Conservation (phyloP, 2,113 vertebrate genomes). For the Hemicordylus capensis region DNA sequence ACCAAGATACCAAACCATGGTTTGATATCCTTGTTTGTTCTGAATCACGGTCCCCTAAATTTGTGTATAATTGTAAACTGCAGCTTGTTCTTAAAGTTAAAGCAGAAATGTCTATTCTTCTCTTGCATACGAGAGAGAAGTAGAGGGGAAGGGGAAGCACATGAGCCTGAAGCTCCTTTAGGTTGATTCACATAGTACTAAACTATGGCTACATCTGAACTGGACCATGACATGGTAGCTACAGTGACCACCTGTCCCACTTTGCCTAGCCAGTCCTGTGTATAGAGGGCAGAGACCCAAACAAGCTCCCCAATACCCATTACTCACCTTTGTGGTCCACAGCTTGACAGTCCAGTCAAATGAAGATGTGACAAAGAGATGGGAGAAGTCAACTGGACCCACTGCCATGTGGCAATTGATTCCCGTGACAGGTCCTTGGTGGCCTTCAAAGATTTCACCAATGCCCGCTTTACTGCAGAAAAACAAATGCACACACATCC, state of each 20-base stretch:
- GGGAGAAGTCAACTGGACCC: conserved; percentile 94
- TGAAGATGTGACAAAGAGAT: conserved; percentile 96
- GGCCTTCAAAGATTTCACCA: conserved; percentile 96
- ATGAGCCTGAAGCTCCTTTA: too few species aligned
- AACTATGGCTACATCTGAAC: too few species aligned
- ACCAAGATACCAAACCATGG: too few species aligned
- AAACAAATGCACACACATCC: conserved; percentile 7
- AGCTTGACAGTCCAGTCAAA: conserved; percentile 99
- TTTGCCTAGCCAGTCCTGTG: neutral
- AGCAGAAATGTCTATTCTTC: too few species aligned
- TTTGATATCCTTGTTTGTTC: too few species aligned
- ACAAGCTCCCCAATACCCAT: neutral
- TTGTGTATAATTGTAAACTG: too few species aligned
- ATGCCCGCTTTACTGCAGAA: conserved; percentile 93
- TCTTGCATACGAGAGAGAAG: too few species aligned
- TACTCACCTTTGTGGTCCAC: conserved; percentile 96
- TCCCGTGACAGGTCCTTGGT: conserved; percentile 96
- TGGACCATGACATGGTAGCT: neutral
- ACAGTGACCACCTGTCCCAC: neutral
- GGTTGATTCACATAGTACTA: too few species aligned
- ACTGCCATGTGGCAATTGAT: conserved; percentile 96
- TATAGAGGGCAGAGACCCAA: neutral
- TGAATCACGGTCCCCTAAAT: too few species aligned
- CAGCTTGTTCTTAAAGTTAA: too few species aligned
- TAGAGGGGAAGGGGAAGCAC: too few species aligned